Evolutionary conservation across 2,113 vertebrate species (phyloP).

Genomic region (Cinclus mexicanus): DNA sequence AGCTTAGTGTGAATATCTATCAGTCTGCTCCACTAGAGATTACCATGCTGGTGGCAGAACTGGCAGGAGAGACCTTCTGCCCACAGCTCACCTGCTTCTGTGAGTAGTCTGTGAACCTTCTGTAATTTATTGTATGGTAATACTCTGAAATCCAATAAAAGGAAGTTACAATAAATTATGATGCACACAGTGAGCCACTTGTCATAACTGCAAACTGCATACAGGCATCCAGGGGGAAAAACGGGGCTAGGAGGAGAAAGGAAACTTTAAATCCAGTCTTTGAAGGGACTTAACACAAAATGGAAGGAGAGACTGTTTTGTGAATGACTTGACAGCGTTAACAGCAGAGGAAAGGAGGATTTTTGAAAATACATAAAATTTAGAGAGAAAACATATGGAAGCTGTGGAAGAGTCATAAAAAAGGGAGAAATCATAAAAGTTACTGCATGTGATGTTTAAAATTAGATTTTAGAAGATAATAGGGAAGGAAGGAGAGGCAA

Average conservation of each 20-base stretch:
- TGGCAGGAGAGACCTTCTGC: neutral
- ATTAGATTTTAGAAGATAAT: neutral
- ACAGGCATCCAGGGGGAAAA: neutral
- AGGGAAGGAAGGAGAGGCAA: neutral
- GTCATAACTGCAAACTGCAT: neutral
- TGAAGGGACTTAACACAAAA: neutral
- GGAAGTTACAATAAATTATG: neutral
- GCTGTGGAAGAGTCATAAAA: neutral
- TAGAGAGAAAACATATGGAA: neutral
- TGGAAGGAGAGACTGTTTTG: neutral
- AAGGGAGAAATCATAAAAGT: neutral
- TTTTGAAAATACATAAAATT: constrained; percentile 5
- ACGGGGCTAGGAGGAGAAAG: neutral
- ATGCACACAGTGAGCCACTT: neutral
- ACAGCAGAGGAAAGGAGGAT: neutral
- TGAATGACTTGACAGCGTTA: neutral
- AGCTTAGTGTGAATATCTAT: neutral
- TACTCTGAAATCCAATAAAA: neutral
- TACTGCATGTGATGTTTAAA: neutral
- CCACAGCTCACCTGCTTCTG: neutral
- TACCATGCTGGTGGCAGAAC: neutral
- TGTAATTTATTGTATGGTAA: neutral
- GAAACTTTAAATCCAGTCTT: neutral
- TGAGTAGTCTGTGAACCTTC: neutral
- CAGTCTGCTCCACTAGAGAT: neutral